phyloP scores from a whole-genome alignment of 2,113 vertebrate genomes.

The Aramus guarauna region DNA sequence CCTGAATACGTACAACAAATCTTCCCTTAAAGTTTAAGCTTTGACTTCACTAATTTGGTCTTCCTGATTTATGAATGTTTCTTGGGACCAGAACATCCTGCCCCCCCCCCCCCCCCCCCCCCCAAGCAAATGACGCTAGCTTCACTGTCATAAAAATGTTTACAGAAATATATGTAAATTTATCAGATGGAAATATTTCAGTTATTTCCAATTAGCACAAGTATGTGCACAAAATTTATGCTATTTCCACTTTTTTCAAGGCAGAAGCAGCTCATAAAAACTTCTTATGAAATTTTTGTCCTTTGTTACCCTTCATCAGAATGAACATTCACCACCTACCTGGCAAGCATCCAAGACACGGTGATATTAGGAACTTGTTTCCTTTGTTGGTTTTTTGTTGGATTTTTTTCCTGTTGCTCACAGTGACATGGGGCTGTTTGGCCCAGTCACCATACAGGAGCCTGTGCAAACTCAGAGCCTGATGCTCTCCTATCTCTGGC shows the following conservation, averaged over 20 bases:
- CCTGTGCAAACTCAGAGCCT: background rate
- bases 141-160: background rate
- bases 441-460: background rate
- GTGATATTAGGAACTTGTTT: rapidly evolving
- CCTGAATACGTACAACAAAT: background rate
- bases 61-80: background rate
- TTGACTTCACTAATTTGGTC: background rate
- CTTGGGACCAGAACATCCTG: background rate
- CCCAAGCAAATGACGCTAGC: background rate
- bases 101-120: no score
- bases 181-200: background rate
- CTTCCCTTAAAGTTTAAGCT: background rate
- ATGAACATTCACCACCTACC: background rate
- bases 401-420: background rate
- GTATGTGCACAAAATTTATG: background rate
- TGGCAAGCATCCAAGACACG: rapidly evolving
- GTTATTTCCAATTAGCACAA: background rate
- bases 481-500: background rate
- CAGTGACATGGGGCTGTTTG: background rate
- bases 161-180: background rate
- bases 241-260: background rate
- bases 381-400: background rate
- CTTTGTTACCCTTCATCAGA: background rate
- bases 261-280: background rate
- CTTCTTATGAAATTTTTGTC: rapidly evolving